Percentiles rank a stretch among this genome's conserved stretches.
Conservation (phyloP, 2,888 invertebrate genomes). For the Liodrosophila aerea region DNA sequence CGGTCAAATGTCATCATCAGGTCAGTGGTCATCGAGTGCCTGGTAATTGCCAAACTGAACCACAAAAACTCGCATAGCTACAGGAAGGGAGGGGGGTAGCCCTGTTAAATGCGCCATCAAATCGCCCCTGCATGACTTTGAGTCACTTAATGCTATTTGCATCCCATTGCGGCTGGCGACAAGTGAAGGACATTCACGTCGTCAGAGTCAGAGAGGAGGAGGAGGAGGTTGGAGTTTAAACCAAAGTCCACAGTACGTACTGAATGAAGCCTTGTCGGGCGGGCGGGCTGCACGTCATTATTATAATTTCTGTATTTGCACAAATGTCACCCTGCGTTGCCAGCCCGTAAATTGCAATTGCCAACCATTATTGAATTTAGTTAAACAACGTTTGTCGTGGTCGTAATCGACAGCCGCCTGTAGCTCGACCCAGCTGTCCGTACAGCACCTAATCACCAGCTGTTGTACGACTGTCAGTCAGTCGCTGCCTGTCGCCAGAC, state of each 20-base stretch:
- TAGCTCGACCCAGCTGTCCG: constrained; percentile 13
- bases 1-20: constrained; percentile 48
- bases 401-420: constrained; percentile 42
- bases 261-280: neutral
- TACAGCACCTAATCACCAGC: constrained; percentile 63
- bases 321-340: constrained; percentile 58
- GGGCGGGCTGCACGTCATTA: constrained; percentile 64
- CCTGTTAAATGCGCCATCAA: constrained; percentile 56
- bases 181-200: constrained; percentile 49
- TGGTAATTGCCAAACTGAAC: constrained; percentile 62
- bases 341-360: constrained; percentile 74
- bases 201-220: constrained; percentile 34
- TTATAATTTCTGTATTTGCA: constrained; percentile 79
- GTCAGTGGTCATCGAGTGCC: constrained; percentile 35
- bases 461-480: constrained; percentile 54
- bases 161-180: constrained; percentile 64
- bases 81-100: neutral
- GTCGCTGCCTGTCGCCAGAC: constrained; percentile 22
- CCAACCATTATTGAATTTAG: constrained; percentile 79
- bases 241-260: neutral
- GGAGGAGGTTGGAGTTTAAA: too few relatives aligned
- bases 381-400: constrained; percentile 75
- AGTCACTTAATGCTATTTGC: constrained; percentile 77
- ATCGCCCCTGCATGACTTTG: constrained; percentile 78
- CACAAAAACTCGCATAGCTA: constrained; percentile 55